These are phyloP conservation scores for Hoplostethus atlanticus DNA, from an alignment of 2,797 vertebrate genomes.

Conservation along the genomic window DNA sequence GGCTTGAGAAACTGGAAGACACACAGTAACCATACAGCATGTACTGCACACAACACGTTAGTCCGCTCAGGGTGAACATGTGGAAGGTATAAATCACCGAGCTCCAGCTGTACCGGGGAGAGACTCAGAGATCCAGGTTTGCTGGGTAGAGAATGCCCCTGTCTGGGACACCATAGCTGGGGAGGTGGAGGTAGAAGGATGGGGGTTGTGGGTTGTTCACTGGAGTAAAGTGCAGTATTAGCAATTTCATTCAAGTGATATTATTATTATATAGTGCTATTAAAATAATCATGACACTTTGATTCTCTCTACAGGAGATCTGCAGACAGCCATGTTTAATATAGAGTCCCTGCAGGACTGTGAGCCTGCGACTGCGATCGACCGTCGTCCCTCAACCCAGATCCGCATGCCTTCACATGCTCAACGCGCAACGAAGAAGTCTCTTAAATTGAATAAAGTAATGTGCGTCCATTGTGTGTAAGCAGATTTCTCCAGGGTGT, in stretches of 20 bases:
- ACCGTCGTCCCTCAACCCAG: too few species aligned
- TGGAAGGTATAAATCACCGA: slow-evolving; percentile 54
- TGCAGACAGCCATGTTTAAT: too few species aligned
- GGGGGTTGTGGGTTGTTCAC: not conserved
- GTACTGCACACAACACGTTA: not conserved
- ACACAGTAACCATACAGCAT: slow-evolving; percentile 19
- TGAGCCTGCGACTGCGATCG: too few species aligned
- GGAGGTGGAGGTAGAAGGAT: not conserved
- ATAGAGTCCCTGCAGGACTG: too few species aligned
- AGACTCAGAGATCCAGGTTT: not conserved
- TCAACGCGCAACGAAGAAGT: not conserved
- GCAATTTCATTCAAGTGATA: not conserved
- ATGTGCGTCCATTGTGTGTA: slow-evolving; percentile 3
- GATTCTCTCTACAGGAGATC: too few species aligned
- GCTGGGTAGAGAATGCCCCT: not conserved
- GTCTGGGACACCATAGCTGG: slow-evolving; percentile 2
- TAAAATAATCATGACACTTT: too few species aligned
- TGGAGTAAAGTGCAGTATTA: not conserved
- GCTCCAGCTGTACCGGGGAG: slow-evolving; percentile 10
- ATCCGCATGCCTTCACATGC: slow-evolving; percentile 13
- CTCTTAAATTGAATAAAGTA: slow-evolving; percentile 19
- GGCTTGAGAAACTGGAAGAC: slow-evolving; percentile 2
- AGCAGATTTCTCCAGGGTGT: slow-evolving; percentile 33
- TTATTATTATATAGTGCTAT: too few species aligned
- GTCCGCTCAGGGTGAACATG: slow-evolving; percentile 28